Base-by-base conservation (phyloP, 2,797 vertebrate genomes). In the Brotula barbata region DNA sequence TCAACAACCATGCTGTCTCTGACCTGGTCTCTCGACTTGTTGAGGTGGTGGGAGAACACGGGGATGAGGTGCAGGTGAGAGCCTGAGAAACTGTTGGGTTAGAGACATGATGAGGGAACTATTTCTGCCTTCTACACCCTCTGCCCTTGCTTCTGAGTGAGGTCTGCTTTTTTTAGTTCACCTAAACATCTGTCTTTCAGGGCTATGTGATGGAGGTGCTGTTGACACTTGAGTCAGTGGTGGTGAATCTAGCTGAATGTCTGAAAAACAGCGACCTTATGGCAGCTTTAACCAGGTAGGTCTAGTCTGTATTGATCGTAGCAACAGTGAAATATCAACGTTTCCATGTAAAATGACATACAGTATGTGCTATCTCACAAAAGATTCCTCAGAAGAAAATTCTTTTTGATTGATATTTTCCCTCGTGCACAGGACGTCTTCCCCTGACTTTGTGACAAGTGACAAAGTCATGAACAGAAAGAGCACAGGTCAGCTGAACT, bases 131-230 rank as follows among this genome's bases (percentile, higher is more conserved):
- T 17, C 16, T 22, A 28, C 12, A 9, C 0, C 3, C 5, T 17
- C 1, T 36, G 43, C 21, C 16, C 7, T 55, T 42, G 39, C 16
- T 11, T 43, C 33, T 31, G 16, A 16, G 10, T 50, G 12, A 3
- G 41, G 2, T 15, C 19, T 39, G 17, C 23, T 28, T 40, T 34
- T 13, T 51, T 12, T 8, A 23, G 16, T 28, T 41, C 3, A 13
- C 28, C 22, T 36, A 3, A 37, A 14, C 17, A 3, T 48, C 73
- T 51, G 17, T 81, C 52, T 86, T 71, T 23, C 70, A 99, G 97
- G 97, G 97, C 5, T 99, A 99, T 3, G 97, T 98, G 50, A 99
- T 98, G 97, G 97, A 99, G 84, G 94, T 97, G 3, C 89, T 99
- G 40, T 88, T 98, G 56, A 99, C 97, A 1, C 84, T 99, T 85